Evolutionary conservation across 2,888 invertebrate species (phyloP), one percentile per base, ranked within the genome.

Genomic region (Hydriomena furcata): DNA sequence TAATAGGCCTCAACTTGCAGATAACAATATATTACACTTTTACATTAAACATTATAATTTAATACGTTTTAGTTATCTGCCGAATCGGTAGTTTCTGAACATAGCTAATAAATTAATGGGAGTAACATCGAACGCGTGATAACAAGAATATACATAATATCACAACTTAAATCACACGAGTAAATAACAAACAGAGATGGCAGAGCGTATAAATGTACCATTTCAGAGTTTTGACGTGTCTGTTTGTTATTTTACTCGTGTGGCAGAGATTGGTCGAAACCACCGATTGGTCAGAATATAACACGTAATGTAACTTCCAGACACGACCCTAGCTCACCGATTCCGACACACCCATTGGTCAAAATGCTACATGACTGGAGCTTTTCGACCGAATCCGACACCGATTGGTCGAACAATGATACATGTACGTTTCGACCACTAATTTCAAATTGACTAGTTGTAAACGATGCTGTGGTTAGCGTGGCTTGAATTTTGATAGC

Each of bases 1-100:
- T 65, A 72, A 73, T 80, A 79, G 79, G 79, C 79, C 79, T 73
- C 73, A 53, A 60, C 52, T 58, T 65, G 73, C 71, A 65, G 58
- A 74, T 66, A 73, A 74, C 71, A 67, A 71, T 75, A 76, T 79
- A 72, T 66, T 79, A 78, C 77, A 79, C 48, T 62, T 66, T 71
- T 66, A 71, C 58, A 58, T 42, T 58, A 55, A 53, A 43, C 47
- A 59, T 65, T 52, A 53, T 34, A 44, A 52, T 62, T 31, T 36
- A 28, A 47, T 40, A 45, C 27, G 51, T 55, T 10, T 23, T 11
- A 38, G 8, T 12, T 13, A 34, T 41, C 43, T 51, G 55, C 27
- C 43, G 41, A 50, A 41, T 17, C 63, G 49, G 54, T 43, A 30
- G 55, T 53, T 60, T 50, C 31, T 37, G 8, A 2, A 13, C 36